Conservation (phyloP, 1,140 invertebrate genomes). For the Pinna nobilis region DNA sequence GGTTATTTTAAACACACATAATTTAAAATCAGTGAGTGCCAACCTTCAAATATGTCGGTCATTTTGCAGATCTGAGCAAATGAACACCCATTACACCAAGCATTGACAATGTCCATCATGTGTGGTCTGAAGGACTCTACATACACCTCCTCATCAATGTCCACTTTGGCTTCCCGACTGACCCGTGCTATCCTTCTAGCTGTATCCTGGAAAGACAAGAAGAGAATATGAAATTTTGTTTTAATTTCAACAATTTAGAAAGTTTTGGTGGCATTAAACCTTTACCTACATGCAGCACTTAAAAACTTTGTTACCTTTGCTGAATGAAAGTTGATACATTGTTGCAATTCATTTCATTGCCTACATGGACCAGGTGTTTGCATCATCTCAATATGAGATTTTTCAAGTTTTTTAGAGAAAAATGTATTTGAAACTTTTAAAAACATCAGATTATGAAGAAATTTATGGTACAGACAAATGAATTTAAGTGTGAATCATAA, state of each 20-base stretch:
- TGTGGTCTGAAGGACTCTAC: conserved; percentile 95
- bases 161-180: conserved; percentile 91
- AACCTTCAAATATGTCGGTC: conserved; percentile 99
- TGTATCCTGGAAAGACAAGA: conserved; percentile 66
- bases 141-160: conserved; percentile 90
- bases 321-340: background rate
- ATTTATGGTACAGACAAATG: too few relatives aligned
- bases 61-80: conserved; percentile 96
- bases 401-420: too few relatives aligned
- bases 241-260: too few relatives aligned
- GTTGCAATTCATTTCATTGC: background rate
- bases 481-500: too few relatives aligned
- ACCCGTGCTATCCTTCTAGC: conserved; percentile 80
- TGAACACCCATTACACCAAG: conserved; percentile 95
- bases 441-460: too few relatives aligned
- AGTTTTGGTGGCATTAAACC: too few relatives aligned
- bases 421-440: too few relatives aligned
- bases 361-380: background rate
- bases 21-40: background rate
- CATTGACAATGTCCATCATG: conserved; percentile 97
- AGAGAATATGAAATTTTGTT: too few relatives aligned
- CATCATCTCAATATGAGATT: background rate
- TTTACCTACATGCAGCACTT: too few relatives aligned
- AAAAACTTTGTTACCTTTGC: too few relatives aligned
- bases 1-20: background rate